These are phyloP conservation scores for Bovichtus variegatus DNA, from an alignment of 2,797 vertebrate genomes.

Conservation along the genomic window DNA sequence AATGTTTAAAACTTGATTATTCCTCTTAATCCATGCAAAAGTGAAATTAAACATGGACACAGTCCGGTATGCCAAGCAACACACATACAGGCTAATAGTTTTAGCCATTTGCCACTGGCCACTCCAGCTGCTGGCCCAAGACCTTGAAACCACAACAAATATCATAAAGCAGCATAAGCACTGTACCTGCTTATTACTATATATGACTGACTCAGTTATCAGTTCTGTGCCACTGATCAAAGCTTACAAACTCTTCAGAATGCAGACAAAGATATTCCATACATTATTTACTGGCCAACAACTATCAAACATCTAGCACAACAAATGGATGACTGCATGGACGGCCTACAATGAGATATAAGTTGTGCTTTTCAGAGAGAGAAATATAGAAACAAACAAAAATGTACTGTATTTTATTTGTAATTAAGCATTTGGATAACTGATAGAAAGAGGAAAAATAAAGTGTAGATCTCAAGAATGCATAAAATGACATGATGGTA, in stretches of 20 bases:
- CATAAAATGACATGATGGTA: constrained; percentile 37
- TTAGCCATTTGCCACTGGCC: constrained; percentile 7
- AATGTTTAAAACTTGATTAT: background rate
- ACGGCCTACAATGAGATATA: too few species aligned
- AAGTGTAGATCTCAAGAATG: background rate
- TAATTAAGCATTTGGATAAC: background rate
- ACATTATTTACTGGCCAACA: too few species aligned
- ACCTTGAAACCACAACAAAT: constrained; percentile 25
- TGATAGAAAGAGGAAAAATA: background rate
- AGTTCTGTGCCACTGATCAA: background rate
- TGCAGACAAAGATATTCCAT: background rate
- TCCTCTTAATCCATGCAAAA: background rate
- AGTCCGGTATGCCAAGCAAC: background rate
- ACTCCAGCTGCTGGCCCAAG: constrained; percentile 18
- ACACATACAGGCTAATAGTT: constrained; percentile 3
- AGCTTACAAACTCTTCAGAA: background rate
- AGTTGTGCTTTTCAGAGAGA: too few species aligned
- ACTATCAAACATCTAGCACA: too few species aligned
- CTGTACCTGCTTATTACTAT: background rate
- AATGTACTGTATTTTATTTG: background rate
- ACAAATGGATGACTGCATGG: too few species aligned
- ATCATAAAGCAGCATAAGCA: background rate
- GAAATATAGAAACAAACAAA: background rate
- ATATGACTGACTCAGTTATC: background rate
- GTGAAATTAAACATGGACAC: constrained; percentile 4